A percentile compares a stretch with the other conserved stretches of the same genome.
These are phyloP conservation scores for Acanthornis magna DNA, from an alignment of 2,797 vertebrate species.

Conservation along the genomic window DNA sequence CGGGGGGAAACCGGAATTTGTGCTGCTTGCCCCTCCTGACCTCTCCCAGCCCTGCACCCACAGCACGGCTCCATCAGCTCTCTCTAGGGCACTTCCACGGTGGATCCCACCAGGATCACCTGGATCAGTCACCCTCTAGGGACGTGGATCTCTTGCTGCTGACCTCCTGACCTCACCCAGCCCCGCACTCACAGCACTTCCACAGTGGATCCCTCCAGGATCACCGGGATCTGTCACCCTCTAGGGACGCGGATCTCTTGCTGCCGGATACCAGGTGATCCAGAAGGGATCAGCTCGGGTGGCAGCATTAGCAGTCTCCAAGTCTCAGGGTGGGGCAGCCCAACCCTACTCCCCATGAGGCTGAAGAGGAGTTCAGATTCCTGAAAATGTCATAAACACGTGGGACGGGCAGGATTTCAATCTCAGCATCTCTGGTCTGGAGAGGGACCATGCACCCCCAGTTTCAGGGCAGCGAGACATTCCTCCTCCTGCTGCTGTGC, in stretches of 20 bases:
- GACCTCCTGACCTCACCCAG: no score
- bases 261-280: background rate
- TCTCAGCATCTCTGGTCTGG: background rate
- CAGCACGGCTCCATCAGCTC: background rate
- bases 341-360: rapidly evolving
- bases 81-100: background rate
- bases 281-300: background rate
- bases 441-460: background rate
- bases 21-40: background rate
- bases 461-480: background rate
- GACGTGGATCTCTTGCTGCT: background rate
- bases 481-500: background rate
- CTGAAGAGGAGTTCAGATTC: background rate
- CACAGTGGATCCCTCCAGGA: background rate
- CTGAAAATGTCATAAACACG: background rate
- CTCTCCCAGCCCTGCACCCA: background rate
- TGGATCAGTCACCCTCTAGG: rapidly evolving
- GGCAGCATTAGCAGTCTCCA: background rate
- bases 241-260: background rate
- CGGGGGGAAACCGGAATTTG: background rate
- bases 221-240: rapidly evolving
- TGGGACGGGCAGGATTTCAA: background rate
- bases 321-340: background rate
- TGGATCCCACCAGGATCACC: background rate
- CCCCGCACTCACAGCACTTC: no score